Conservation (phyloP, 1,140 invertebrate species). For the Varroa destructor region DNA sequence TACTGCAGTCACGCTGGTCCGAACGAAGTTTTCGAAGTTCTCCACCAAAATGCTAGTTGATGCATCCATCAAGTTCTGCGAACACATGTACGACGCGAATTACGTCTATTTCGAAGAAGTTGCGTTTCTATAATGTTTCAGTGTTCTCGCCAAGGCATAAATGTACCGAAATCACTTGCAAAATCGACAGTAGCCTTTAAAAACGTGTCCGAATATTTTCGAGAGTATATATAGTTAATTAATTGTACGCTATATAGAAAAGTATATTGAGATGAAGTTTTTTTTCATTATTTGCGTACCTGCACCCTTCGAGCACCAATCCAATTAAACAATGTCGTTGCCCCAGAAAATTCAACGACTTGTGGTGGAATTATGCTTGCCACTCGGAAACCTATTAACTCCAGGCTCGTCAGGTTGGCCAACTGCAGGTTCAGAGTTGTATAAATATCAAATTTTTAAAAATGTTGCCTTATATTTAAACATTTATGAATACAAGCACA, state of each 20-base stretch:
- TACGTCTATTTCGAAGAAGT: no score
- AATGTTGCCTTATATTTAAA: neutral
- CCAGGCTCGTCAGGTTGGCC: constrained; percentile 16
- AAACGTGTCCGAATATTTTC: no score
- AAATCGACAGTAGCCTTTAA: no score
- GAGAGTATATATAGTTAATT: no score
- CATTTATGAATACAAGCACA: no score
- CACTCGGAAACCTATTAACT: neutral
- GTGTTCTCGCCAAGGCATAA: no score
- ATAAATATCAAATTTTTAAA: neutral
- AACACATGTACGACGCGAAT: no score
- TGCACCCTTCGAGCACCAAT: constrained; percentile 14
- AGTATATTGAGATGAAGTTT: no score
- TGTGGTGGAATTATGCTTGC: neutral
- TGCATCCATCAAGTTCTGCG: neutral
- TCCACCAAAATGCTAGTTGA: constrained; percentile 4
- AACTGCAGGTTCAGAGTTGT: neutral
- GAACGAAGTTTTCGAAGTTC: constrained; percentile 12
- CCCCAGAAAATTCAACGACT: neutral
- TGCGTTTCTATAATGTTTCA: no score
- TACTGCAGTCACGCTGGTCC: neutral
- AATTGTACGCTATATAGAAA: no score
- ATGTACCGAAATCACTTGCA: no score
- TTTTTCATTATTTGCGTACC: no score
- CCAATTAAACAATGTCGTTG: constrained; percentile 10